Evolutionary conservation across 2,888 invertebrate species (phyloP), one percentile per base, ranked within the genome.

Genomic region (Pyrrhia umbra): DNA sequence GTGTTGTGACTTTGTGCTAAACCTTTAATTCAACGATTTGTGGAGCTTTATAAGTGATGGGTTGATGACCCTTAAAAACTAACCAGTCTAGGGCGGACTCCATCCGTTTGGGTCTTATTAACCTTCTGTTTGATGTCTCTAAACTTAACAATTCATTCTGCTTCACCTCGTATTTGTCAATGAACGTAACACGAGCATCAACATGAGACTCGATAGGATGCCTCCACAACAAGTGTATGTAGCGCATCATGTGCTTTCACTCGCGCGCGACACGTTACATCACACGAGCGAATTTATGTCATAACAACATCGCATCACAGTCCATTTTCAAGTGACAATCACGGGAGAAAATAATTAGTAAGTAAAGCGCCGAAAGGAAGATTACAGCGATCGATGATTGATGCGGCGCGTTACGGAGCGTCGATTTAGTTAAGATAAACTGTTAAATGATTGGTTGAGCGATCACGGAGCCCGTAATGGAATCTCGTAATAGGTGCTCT

Each of bases 291-390:
- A 78, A 50, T 51, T 16, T 58, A 37, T 58, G 64, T 69, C 65
- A 52, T 75, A 78, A 56, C 16, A 0, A n/a, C 40, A 51, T 6
- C 10, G 8, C 10, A 10, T 1, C 46, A 55, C 39, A 59, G 68
- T 76, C 25, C 30, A 47, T 68, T 65, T 60, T 76, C 47, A 55
- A 65, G 15, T 58, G 59, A 43, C 52, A 43, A 34, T 42, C 21
- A n/a, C 10, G 58, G 39, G 74, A 77, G 79, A 79, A 80, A 77
- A 75, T 78, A 74, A 77, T 77, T 70, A 79, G 20, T 30, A 75
- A 37, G 58, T 71, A 63, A 55, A 61, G 50, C 37, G 74, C 77
- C 77, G 78, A 74, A 77, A 74, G 63, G 75, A 42, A 72, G 73
- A 73, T 77, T 52, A 51, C 42, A 50, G 51, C 49, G 39, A 57